Evolutionary conservation across 2,888 invertebrate genomes (phyloP), one percentile per base, ranked within the genome.

Genomic region (Argyresthia goedartella): DNA sequence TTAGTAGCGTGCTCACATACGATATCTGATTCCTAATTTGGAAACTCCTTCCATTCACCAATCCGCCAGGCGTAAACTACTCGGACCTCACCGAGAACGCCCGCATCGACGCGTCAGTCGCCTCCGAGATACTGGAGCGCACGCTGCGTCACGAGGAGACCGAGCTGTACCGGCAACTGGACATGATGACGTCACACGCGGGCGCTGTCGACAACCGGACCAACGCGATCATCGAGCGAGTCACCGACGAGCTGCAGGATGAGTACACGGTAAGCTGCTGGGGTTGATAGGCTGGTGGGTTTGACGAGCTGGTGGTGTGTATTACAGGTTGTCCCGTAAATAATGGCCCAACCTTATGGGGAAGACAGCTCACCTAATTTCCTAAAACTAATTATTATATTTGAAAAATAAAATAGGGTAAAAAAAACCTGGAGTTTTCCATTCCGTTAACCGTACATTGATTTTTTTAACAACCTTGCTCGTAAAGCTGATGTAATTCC

Each of bases 171-270:
- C 61, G 66, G 0, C 75, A 74, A 55, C 69, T 68, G 49, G 79
- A 75, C 51, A 63, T 67, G 10, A 66, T 82, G 56, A 76, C 67
- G 51, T 70, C 67, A 42, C 79, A 76, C 53, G 79, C 76, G 0
- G 77, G 82, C 7, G 66, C 70, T 49, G 72, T 86, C 1, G 85
- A 87, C 53, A 86, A 87, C 57, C 73, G 71, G 46, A 82, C 85
- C 13, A 87, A 87, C 51, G 55, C 68, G 1, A 78, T 87, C 49
- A 78, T 87, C 0, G 85, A 87, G 46, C 72, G 73, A 36, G 76
- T 86, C 7, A 65, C 79, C 1, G 79, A 73, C 8, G 68, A 77
- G 42, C 56, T 84, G 13, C 68, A 73, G 4, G 65, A 80, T 43
- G 71, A 76, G 15, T 77, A 70, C 48, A 63, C 76, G 34, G 86